Base-by-base conservation (phyloP, 1,140 invertebrate species). In the Schmidtea mediterranea region DNA sequence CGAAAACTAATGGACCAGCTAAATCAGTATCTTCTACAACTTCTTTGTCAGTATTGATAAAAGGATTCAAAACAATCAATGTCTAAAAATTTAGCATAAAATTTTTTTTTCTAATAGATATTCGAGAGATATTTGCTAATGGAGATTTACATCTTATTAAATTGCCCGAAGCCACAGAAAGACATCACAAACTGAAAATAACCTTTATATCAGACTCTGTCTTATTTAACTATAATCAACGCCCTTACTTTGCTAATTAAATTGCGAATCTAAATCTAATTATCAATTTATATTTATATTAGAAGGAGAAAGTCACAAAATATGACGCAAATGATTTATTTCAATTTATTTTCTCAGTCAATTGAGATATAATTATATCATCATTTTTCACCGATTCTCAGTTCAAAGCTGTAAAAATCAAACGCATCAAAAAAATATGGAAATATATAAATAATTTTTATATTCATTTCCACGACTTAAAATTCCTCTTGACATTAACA, bases 1-100 rank as follows among this genome's bases (percentile, higher is more conserved):
- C 90, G 64, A 92, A 92, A 10, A 79, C 78, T 26, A 90, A 73
- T 13, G 87, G 87, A 0, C 87, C 87, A 24, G 83, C 82, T 51
- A 95, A 72, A 66, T 95, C 87, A 22, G 83, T 79, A 63, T 92
- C 86, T 50, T 63, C 60, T 55, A 70, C 64, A n/a, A 69, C 67
- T 56, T 73, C 74, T 9, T 78, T 74, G 65, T 82, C 77, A 50
- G 79, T 72, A 43, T 75, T 72, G 53, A 77, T 72, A 53, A 83
- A 73, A 9, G 82, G 82, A 68, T 86, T 86, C 26, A 89, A 64
- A 2, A 87, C 82, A 9, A 80, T 77, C 52, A 81, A 58, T 18
- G 82, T 83, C 71, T 90, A 46, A 18, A 52, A 55, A 23, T 21
- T 39, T 36, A 8, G 36, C 8, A 15, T 12, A 5, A 19, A 41